Evolutionary conservation across 35 echinoderm and acorn worm species (phyloP).

Genomic region (Lytechinus variegatus): DNA sequence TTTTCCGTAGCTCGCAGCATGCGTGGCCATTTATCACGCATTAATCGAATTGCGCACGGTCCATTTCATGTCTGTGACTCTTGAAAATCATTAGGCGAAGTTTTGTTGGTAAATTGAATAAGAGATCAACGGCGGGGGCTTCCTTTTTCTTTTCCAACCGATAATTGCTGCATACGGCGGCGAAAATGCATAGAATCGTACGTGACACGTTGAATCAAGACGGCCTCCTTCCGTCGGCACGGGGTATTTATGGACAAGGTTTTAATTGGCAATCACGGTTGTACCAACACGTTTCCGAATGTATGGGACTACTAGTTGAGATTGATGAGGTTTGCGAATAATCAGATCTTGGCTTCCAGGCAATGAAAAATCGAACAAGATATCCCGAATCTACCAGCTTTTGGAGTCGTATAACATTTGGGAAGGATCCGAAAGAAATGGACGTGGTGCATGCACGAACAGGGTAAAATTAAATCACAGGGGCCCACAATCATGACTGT

Average conservation of each 20-base stretch:
- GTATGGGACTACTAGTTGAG: slow-evolving; percentile 13
- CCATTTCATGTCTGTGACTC: slow-evolving; percentile 35
- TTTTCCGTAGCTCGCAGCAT: slow-evolving; percentile 29
- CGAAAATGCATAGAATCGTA: slow-evolving; percentile 26
- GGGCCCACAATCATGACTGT: background rate
- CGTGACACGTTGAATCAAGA: slow-evolving; percentile 35
- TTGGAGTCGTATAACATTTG: background rate
- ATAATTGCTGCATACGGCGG: slow-evolving; percentile 46
- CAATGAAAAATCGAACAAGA: slow-evolving; percentile 40
- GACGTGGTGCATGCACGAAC: background rate
- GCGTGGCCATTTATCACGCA: slow-evolving; percentile 45
- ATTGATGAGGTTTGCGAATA: slow-evolving; percentile 41
- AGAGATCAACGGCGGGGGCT: slow-evolving; percentile 13
- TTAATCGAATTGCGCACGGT: slow-evolving; percentile 48
- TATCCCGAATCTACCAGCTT: background rate
- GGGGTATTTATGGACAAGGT: slow-evolving; percentile 34
- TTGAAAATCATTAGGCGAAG: slow-evolving; percentile 42
- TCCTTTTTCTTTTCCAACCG: background rate
- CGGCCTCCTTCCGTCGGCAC: slow-evolving; percentile 21
- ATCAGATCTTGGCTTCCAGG: slow-evolving; percentile 28
- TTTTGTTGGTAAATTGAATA: slow-evolving; percentile 33
- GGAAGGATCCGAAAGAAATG: background rate
- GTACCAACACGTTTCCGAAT: slow-evolving; percentile 34
- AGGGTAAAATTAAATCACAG: background rate
- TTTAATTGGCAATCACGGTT: slow-evolving; percentile 53